Conservation (phyloP, 2,797 vertebrate species). For the Poeciliopsis presidionis region DNA sequence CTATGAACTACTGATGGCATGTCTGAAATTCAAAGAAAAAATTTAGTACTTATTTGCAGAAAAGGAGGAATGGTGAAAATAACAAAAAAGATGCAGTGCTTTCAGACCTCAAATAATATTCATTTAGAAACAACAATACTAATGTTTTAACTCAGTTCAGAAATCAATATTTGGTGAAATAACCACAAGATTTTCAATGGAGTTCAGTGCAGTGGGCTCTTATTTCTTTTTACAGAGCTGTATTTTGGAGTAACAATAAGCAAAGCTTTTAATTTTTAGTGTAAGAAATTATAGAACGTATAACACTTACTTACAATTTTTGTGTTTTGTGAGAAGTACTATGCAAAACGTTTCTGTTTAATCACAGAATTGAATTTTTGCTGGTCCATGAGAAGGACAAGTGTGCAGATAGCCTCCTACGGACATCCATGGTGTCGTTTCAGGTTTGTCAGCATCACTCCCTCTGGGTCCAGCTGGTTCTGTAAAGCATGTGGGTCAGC, state of each 20-base stretch:
- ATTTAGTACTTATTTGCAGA: too few relatives aligned
- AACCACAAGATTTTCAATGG: too few relatives aligned
- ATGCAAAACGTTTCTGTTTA: background rate
- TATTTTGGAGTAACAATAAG: background rate
- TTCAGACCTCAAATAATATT: too few relatives aligned
- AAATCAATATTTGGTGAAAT: too few relatives aligned
- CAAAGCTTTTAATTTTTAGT: background rate
- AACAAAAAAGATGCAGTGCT: too few relatives aligned
- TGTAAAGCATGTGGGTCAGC: conserved; percentile 67
- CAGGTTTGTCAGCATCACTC: conserved; percentile 65
- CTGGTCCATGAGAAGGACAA: conserved; percentile 29
- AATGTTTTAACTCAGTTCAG: too few relatives aligned
- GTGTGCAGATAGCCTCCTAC: conserved; percentile 59
- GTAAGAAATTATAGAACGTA: background rate
- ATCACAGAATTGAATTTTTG: background rate
- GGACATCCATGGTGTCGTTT: conserved; percentile 69
- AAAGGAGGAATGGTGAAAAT: too few relatives aligned
- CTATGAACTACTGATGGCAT: too few relatives aligned
- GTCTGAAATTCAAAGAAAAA: too few relatives aligned
- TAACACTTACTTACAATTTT: background rate
- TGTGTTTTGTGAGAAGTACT: background rate
- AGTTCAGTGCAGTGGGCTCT: too few relatives aligned
- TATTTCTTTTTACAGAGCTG: too few relatives aligned
- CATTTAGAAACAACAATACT: too few relatives aligned
- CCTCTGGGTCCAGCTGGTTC: conserved; percentile 58